These are phyloP conservation scores for Chaetura pelagica DNA, from an alignment of 2,113 vertebrate species.

Conservation along the genomic window DNA sequence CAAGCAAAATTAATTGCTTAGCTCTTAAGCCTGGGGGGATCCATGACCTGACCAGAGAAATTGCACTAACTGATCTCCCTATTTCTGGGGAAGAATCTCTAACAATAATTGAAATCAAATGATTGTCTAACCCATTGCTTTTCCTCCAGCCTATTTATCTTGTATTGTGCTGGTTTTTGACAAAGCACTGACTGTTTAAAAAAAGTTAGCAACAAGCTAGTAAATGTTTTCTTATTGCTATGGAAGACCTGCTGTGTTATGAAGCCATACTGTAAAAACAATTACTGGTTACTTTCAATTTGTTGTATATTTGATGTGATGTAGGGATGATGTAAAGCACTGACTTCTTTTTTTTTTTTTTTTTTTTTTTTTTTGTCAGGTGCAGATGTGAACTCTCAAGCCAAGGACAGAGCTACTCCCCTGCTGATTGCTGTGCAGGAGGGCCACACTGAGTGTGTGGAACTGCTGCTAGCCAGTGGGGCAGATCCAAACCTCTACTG, in stretches of 20 bases:
- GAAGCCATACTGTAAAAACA: neutral
- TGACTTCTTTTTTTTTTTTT: constrained; percentile 15
- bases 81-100: neutral
- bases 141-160: neutral
- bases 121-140: too few species aligned
- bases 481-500: constrained; percentile 89
- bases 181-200: neutral
- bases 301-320: neutral
- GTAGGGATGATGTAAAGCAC: neutral
- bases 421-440: constrained; percentile 95
- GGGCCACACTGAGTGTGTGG: constrained; percentile 84
- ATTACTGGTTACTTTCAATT: neutral
- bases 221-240: neutral
- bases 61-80: neutral
- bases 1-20: too few species aligned
- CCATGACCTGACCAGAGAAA: neutral
- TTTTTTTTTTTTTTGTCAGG: constrained; percentile 74
- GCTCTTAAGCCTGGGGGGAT: neutral
- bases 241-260: neutral
- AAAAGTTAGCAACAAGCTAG: neutral
- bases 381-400: constrained; percentile 86
- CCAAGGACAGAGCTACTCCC: constrained; percentile 89
- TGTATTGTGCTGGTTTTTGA: neutral
- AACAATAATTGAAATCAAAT: neutral
- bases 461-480: constrained; percentile 80